Percentiles rank a stretch among this genome's conserved stretches.
Conservation (phyloP, 2,888 invertebrate species). For the Pristionchus fissidentatus region DNA sequence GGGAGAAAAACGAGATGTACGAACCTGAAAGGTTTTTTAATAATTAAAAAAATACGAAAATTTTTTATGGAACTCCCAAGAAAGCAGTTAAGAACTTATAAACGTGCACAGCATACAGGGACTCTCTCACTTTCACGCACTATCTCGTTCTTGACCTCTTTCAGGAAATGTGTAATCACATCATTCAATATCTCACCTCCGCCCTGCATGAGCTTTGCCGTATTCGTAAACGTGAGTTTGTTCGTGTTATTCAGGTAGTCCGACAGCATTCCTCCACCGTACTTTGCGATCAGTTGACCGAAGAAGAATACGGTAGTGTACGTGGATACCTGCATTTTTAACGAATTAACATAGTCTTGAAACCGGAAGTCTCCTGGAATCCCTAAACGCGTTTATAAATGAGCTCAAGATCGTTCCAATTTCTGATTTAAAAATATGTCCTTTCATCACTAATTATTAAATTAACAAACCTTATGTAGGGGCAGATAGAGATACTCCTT, state of each 20-base stretch:
- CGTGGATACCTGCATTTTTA: neutral
- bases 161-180: neutral
- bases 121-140: neutral
- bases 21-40: neutral
- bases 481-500: slow-evolving; percentile 45
- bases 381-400: neutral
- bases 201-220: slow-evolving; percentile 41
- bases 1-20: slow-evolving; percentile 38
- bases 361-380: neutral
- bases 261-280: slow-evolving; percentile 33
- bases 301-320: slow-evolving; percentile 45
- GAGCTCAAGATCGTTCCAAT: neutral
- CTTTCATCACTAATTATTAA: neutral
- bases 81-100: too few relatives aligned
- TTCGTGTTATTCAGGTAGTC: slow-evolving; percentile 45
- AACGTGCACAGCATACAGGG: too few relatives aligned
- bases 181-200: neutral
- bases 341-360: neutral
- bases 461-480: slow-evolving; percentile 27
- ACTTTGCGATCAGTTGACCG: slow-evolving; percentile 43
- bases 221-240: slow-evolving; percentile 33
- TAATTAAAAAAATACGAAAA: too few relatives aligned
- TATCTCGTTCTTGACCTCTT: neutral
- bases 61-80: too few relatives aligned
- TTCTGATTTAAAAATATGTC: neutral